Evolutionary conservation across 2,113 vertebrate genomes (phyloP).

Genomic region (Pampusana beccarii): DNA sequence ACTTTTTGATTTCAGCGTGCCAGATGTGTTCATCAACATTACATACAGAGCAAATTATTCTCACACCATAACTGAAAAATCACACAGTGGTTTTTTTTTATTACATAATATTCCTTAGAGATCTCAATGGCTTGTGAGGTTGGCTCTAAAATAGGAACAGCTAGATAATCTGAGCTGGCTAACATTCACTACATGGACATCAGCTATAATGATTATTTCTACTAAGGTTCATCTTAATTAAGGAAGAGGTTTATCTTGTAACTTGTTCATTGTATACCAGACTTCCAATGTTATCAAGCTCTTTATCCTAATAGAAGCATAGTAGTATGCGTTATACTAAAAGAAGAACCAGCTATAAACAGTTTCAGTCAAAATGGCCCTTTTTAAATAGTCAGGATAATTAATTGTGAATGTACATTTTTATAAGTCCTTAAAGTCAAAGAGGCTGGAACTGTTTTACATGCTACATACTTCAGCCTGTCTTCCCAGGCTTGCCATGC

Average conservation of each 20-base stretch:
- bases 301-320: not conserved
- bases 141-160: not conserved
- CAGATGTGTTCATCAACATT: not conserved
- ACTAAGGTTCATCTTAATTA: not conserved
- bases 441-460: not conserved
- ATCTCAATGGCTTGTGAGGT: not conserved
- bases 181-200: not conserved
- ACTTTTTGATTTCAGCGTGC: not conserved
- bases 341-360: not conserved
- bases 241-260: not conserved
- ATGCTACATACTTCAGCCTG: not conserved
- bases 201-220: not conserved
- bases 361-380: not conserved
- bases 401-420: not conserved
- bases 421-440: not conserved
- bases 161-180: not conserved
- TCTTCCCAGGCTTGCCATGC: not conserved
- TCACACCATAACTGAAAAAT: not conserved
- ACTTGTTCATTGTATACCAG: not conserved
- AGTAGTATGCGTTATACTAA: not conserved
- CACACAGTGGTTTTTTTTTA: not conserved
- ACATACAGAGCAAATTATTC: not conserved
- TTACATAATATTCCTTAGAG: not conserved
- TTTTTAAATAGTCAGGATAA: not conserved
- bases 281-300: not conserved